Evolutionary conservation across 2,113 vertebrate genomes (phyloP).

Genomic region (Leucosticte australis): DNA sequence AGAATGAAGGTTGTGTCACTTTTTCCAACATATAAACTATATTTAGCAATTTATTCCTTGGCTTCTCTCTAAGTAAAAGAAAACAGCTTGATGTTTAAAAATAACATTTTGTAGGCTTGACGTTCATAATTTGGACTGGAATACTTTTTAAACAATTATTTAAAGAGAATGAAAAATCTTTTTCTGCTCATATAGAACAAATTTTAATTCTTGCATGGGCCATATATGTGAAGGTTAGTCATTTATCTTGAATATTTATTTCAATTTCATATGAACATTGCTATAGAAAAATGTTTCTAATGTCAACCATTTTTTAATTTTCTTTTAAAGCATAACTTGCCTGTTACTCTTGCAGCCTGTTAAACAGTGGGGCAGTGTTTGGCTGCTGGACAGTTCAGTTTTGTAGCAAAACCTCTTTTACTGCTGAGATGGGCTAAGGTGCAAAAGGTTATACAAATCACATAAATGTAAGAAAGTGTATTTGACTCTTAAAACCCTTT

Average conservation of each 20-base stretch:
- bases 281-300: not conserved
- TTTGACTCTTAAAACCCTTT: constrained; percentile 22
- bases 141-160: constrained; percentile 51
- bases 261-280: not conserved
- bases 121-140: constrained; percentile 32
- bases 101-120: constrained; percentile 64
- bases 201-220: not conserved
- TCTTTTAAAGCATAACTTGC: not conserved
- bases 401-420: not conserved
- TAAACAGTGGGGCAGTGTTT: not conserved
- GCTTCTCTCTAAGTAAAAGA: constrained; percentile 60
- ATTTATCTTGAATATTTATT: constrained; percentile 26
- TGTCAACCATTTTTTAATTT: not conserved
- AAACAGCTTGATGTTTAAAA: constrained; percentile 65
- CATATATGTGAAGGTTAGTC: not conserved
- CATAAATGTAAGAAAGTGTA: not conserved
- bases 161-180: constrained; percentile 34
- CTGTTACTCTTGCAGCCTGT: not conserved
- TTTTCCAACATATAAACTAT: constrained; percentile 65
- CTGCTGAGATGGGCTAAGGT: not conserved
- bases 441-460: not conserved
- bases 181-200: not conserved
- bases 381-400: not conserved
- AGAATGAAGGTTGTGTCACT: constrained; percentile 67
- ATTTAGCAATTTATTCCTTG: constrained; percentile 66